Percentiles rank a stretch among this genome's conserved stretches.
Conservation (phyloP, 2,797 vertebrate genomes). For the Acipenser ruthenus region DNA sequence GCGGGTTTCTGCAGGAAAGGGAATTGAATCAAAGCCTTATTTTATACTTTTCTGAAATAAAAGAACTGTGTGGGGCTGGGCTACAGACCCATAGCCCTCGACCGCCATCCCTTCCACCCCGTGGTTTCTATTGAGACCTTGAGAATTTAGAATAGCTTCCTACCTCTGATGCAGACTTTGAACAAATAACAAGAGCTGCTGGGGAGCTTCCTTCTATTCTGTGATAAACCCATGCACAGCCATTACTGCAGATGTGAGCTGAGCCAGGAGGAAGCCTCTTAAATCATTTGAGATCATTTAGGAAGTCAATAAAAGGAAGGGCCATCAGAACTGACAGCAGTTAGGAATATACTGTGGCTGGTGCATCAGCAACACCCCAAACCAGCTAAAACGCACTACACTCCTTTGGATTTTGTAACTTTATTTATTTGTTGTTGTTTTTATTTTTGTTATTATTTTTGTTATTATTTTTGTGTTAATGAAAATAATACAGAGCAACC, state of each 20-base stretch:
- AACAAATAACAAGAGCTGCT: conserved; percentile 45
- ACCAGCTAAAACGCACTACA: no score
- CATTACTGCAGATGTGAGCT: conserved; percentile 41
- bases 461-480: background rate
- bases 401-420: background rate
- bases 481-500: background rate
- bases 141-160: conserved; percentile 55
- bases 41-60: conserved; percentile 45
- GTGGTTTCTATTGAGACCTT: conserved; percentile 49
- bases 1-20: conserved; percentile 60
- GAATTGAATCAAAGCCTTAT: conserved; percentile 59
- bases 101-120: conserved; percentile 22
- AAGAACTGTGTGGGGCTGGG: conserved; percentile 49
- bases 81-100: conserved; percentile 28
- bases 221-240: conserved; percentile 49
- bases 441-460: conserved; percentile 1
- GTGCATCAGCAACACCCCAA: no score
- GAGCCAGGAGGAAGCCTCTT: conserved; percentile 34
- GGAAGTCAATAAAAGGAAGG: conserved; percentile 62
- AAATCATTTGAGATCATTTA: conserved; percentile 65
- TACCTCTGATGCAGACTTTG: conserved; percentile 49
- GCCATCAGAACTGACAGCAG: conserved; percentile 17
- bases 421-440: background rate
- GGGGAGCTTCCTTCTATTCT: conserved; percentile 54
- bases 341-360: conserved; percentile 39